A percentile compares a stretch with the other conserved stretches of the same genome.
phyloP scores from a whole-genome alignment of 2,113 vertebrate genomes.

The Murina feae region DNA sequence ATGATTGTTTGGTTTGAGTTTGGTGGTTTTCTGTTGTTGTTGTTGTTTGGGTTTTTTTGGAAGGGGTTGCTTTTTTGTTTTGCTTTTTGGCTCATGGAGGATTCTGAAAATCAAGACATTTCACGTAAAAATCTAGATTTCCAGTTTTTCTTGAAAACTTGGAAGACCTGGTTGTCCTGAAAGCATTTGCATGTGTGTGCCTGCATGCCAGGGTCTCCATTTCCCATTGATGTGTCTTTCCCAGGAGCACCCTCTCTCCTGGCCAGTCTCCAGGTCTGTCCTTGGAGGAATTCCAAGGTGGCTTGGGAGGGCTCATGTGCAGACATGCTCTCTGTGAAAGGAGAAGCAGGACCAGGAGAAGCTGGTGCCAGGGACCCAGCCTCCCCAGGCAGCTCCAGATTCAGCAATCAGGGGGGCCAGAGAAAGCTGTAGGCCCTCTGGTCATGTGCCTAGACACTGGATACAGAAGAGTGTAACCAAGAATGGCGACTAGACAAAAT shows the following conservation, averaged over 20 bases:
- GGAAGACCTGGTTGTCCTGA: background rate
- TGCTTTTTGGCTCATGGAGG: background rate
- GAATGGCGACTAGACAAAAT: background rate
- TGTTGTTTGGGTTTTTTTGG: background rate
- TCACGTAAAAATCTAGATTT: constrained; percentile 11
- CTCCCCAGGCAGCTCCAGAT: background rate
- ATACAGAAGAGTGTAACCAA: background rate
- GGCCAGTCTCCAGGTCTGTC: constrained; percentile 21
- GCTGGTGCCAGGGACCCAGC: background rate
- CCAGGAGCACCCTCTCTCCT: constrained; percentile 18
- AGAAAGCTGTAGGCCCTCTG: background rate
- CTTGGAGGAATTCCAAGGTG: constrained; percentile 42
- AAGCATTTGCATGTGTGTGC: background rate
- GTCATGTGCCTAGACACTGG: background rate
- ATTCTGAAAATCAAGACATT: constrained; percentile 23
- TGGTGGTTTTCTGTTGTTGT: background rate
- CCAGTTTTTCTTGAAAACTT: background rate
- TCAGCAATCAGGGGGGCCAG: background rate
- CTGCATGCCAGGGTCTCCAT: background rate
- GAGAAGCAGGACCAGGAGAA: background rate
- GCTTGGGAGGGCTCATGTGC: constrained; percentile 21
- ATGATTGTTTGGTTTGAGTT: background rate
- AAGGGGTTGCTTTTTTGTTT: background rate
- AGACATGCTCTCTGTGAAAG: constrained; percentile 44
- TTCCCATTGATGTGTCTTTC: background rate